Conservation (phyloP, 2,888 invertebrate genomes). For the Agonopterix heracliana region DNA sequence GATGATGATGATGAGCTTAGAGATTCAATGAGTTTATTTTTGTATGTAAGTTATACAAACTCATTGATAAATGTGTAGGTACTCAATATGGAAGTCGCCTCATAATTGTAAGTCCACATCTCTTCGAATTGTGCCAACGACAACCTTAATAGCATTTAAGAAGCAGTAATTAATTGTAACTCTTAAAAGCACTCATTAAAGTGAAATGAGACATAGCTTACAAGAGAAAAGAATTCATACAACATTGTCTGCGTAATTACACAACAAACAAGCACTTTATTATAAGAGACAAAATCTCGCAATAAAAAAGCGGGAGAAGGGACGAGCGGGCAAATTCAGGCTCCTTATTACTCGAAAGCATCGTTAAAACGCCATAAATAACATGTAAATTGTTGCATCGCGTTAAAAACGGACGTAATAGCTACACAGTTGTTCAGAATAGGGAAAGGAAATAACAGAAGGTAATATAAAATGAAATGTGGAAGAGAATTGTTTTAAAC, state of each 20-base stretch:
- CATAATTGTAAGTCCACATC: too few relatives aligned
- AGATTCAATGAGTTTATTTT: too few relatives aligned
- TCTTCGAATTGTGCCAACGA: too few relatives aligned
- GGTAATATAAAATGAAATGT: constrained; percentile 10
- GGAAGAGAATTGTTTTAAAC: constrained; percentile 7
- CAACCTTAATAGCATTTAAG: too few relatives aligned
- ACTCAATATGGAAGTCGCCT: too few relatives aligned
- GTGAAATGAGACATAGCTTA: too few relatives aligned
- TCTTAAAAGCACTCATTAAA: too few relatives aligned
- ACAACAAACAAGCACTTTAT: constrained; percentile 14
- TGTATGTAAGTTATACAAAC: too few relatives aligned
- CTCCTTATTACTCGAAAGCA: constrained; percentile 19
- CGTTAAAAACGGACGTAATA: constrained; percentile 16
- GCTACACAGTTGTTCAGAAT: constrained; percentile 9
- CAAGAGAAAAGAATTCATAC: too few relatives aligned
- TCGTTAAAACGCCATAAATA: constrained; percentile 31
- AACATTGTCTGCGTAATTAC: neutral
- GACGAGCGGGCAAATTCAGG: constrained; percentile 7
- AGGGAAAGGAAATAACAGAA: constrained; percentile 5
- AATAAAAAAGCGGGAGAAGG: constrained; percentile 2
- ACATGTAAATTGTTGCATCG: constrained; percentile 20
- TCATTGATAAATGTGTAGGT: too few relatives aligned
- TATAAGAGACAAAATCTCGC: constrained; percentile 5
- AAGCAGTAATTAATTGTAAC: too few relatives aligned
- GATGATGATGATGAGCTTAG: too few relatives aligned